Conservation (phyloP, 64 coral and sea anemone genomes). For the Montipora foliosa region DNA sequence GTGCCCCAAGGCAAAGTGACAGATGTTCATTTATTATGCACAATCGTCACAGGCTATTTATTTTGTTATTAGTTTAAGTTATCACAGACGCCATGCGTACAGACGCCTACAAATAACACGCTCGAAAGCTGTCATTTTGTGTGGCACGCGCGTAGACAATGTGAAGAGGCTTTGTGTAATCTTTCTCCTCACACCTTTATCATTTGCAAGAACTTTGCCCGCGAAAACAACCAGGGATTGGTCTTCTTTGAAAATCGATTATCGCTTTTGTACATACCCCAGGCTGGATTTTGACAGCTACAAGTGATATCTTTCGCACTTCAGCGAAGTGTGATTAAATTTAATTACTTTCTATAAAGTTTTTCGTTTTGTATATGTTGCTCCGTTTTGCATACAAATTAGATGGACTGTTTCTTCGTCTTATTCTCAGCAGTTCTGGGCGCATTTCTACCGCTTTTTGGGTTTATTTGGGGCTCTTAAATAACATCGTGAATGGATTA, state of each 20-base stretch:
- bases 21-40: conserved; percentile 77
- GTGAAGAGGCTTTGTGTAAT: conserved; percentile 33
- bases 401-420: background rate
- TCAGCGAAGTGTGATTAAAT: conserved; percentile 28
- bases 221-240: background rate
- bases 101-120: conserved; percentile 51
- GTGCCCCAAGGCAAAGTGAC: conserved; percentile 31
- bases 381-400: conserved; percentile 49
- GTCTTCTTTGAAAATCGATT: conserved; percentile 2
- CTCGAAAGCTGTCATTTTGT: conserved; percentile 27
- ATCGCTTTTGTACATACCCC: background rate
- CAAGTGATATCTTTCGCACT: conserved; percentile 42
- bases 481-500: background rate
- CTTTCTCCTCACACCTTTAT: background rate
- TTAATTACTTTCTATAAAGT: conserved; percentile 54
- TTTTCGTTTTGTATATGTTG: background rate
- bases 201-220: background rate
- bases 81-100: conserved; percentile 56
- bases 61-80: conserved; percentile 74
- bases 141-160: conserved; percentile 58
- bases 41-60: conserved; percentile 58
- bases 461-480: conserved; percentile 6
- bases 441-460: background rate
- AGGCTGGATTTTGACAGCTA: background rate
- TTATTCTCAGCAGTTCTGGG: background rate